Evolutionary conservation across 2,888 invertebrate species (phyloP).

Genomic region (Macrosiphum euphorbiae): DNA sequence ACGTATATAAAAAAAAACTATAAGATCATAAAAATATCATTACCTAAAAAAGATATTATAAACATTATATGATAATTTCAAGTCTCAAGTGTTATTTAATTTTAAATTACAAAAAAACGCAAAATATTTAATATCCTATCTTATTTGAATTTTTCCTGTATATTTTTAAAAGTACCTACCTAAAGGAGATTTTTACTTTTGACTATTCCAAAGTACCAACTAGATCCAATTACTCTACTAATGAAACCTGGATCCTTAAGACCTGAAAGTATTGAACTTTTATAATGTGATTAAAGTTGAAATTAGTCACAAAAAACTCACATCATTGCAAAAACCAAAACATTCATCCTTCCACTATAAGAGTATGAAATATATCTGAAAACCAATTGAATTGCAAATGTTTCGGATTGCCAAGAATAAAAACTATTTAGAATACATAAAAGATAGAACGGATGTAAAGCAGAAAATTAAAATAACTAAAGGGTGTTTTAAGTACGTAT

Average conservation of each 20-base stretch:
- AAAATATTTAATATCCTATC: not conserved
- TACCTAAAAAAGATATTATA: not conserved
- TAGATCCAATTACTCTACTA: not conserved
- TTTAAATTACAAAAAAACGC: not conserved
- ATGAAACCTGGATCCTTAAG: not conserved
- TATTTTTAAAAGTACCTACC: not conserved
- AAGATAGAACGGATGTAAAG: too few relatives aligned
- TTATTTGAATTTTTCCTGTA: not conserved
- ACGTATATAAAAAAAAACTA: too few relatives aligned
- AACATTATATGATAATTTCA: not conserved
- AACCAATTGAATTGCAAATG: not conserved
- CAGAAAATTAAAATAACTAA: not conserved
- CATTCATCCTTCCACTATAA: not conserved
- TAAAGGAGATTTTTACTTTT: not conserved
- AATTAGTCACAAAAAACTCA: not conserved
- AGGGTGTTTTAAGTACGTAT: not conserved
- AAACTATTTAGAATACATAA: not conserved
- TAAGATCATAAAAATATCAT: too few relatives aligned
- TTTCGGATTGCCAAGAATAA: not conserved
- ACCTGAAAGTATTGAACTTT: not conserved
- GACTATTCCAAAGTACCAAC: not conserved
- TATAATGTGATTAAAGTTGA: not conserved
- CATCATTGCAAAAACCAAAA: not conserved
- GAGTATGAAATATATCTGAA: not conserved
- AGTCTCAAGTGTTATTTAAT: not conserved